Evolutionary conservation across 37 sponge, comb jelly and placozoan genomes (phyloP).

Genomic region (Spongilla lacustris): DNA sequence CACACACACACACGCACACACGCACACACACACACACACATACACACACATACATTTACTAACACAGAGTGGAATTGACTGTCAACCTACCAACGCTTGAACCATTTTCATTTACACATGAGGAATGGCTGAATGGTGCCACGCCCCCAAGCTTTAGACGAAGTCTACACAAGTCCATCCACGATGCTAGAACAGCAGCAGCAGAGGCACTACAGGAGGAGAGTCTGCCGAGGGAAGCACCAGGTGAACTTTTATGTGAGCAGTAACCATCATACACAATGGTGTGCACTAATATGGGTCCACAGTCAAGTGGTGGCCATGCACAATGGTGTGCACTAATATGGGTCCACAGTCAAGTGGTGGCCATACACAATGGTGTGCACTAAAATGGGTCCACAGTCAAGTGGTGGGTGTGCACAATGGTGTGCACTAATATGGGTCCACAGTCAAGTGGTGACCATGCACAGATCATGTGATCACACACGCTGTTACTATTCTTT

Average conservation of each 20-base stretch:
- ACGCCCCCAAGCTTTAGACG: not conserved
- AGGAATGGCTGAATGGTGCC: conserved; percentile 17
- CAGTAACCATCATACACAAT: not conserved
- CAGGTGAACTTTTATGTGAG: not conserved
- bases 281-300: too few species aligned
- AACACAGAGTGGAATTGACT: conserved; percentile 61
- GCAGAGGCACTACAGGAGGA: not conserved
- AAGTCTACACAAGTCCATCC: not conserved
- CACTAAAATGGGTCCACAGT: too few species aligned
- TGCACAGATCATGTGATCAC: not conserved
- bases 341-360: too few species aligned
- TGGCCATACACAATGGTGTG: not conserved
- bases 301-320: too few species aligned
- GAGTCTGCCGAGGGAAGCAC: not conserved
- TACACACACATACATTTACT: not conserved
- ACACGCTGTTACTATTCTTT: not conserved
- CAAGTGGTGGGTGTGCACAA: not conserved
- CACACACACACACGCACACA: not conserved
- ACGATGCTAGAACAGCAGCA: not conserved
- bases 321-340: too few species aligned
- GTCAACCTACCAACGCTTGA: conserved; percentile 75
- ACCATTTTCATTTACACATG: conserved; percentile 25
- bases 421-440: too few species aligned
- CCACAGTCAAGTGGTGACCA: too few species aligned
- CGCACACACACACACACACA: not conserved